Percentiles rank a stretch among this genome's conserved stretches.
Conservation (phyloP, 1,140 invertebrate genomes). For the Drosophila ananassae region DNA sequence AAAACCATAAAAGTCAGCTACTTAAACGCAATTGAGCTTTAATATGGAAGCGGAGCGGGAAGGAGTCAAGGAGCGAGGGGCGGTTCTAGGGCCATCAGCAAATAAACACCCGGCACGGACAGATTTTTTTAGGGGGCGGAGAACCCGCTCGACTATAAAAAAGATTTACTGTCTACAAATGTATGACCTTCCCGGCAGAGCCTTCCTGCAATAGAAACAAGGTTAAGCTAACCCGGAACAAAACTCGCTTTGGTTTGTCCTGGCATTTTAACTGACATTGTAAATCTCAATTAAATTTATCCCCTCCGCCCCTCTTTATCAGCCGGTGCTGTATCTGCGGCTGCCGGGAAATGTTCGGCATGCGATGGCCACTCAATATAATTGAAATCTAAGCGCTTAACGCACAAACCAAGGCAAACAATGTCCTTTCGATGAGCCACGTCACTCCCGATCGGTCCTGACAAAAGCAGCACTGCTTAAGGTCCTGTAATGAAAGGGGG, state of each 20-base stretch:
- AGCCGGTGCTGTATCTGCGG: conserved; percentile 25
- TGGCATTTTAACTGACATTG: conserved; percentile 69
- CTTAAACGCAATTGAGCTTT: conserved; percentile 78
- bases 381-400: conserved; percentile 63
- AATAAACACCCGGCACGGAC: conserved; percentile 59
- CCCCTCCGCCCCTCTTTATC: conserved; percentile 12
- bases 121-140: conserved; percentile 39
- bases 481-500: not conserved
- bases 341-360: conserved; percentile 45
- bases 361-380: conserved; percentile 61
- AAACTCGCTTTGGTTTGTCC: conserved; percentile 45
- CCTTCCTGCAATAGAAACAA: conserved; percentile 49
- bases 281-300: conserved; percentile 77
- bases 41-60: conserved; percentile 34
- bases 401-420: conserved; percentile 50
- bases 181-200: conserved; percentile 57
- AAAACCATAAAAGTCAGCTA: conserved; percentile 74
- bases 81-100: conserved; percentile 33
- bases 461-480: not conserved
- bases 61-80: conserved; percentile 8
- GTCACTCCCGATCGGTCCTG: not conserved
- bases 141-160: conserved; percentile 56
- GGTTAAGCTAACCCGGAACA: conserved; percentile 51
- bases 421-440: conserved; percentile 20
- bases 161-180: conserved; percentile 72